Evolutionary conservation across 1,140 invertebrate genomes (phyloP).

Genomic region (Eumaeus atala): DNA sequence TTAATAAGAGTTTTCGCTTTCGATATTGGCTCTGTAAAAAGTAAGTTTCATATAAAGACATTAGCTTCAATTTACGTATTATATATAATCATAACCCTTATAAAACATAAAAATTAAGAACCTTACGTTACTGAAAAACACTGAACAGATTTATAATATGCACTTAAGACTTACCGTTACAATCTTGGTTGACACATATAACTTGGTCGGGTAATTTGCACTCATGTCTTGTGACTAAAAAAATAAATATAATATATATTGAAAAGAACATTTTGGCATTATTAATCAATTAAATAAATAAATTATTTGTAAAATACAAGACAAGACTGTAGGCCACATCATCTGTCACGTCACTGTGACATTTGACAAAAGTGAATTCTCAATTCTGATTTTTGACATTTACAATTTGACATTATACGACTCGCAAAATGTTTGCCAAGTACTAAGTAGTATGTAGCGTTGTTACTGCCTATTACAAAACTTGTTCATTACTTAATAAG

Average conservation of each 20-base stretch:
- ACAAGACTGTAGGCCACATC: constrained; percentile 65
- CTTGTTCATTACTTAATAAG: too few species aligned
- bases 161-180: constrained; percentile 48
- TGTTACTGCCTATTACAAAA: too few species aligned
- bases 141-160: constrained; percentile 8
- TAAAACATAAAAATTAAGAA: too few species aligned
- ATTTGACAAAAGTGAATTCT: constrained; percentile 9
- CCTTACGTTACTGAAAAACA: background rate
- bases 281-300: constrained; percentile 40
- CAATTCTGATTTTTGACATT: constrained; percentile 10
- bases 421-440: too few species aligned
- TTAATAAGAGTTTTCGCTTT: constrained; percentile 75
- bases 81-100: too few species aligned
- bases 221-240: constrained; percentile 43
- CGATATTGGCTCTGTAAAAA: constrained; percentile 79
- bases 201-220: constrained; percentile 61
- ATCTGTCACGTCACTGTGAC: constrained; percentile 56
- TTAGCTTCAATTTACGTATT: background rate
- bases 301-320: constrained; percentile 48
- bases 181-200: constrained; percentile 57
- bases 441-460: too few species aligned
- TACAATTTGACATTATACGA: background rate
- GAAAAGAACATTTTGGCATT: constrained; percentile 65
- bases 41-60: background rate
- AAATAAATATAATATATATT: constrained; percentile 50